Base-by-base conservation (phyloP, 1,140 invertebrate genomes). In the Colletes gigas region DNA sequence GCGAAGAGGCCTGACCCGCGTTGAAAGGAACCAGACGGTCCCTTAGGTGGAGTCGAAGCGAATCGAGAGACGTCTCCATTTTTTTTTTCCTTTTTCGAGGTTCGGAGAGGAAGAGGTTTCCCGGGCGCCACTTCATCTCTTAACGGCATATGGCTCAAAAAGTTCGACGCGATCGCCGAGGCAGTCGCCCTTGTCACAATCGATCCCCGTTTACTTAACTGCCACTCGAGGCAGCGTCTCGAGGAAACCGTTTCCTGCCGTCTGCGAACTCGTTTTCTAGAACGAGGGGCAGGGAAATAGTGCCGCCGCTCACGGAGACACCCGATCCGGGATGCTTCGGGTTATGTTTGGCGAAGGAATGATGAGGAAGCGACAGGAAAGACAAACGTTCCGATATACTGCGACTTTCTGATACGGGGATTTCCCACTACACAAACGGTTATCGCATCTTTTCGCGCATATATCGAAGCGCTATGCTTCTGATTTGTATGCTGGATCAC, bases 141-240 rank as follows among this genome's bases (percentile, higher is more conserved):
- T 52, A 65, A 39, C 54, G 30, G 47, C 74, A 66, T 83, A 60
- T 74, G 69, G 50, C 39, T 84, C 70, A 71, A 84, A 78, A 83
- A 84, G 63, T 75, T 62, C 66, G 17, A 84, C 74, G 72, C 73
- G 84, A 82, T 85, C 81, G 60, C 19, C 63, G 55, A 66, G 50
- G 70, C 73, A 62, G 57, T 55, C 63, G 73, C 14, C 52, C 78
- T 69, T 72, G 75, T 74, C 81, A 74, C 70, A 68, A 80, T 63
- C 83, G 72, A 86, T 86, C 69, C 83, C 50, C 84, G 83, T 86
- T 86, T 86, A 86, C 81, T 85, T 85, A 85, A 86, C 84, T 83
- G 82, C 72, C 71, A 68, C 67, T 83, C 63, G 81, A 73, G 55
- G 41, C 70, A 17, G 41, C 69, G 50, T 74, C 55, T 73, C 55